Base-by-base conservation (phyloP, 2,888 invertebrate genomes). In the Deilephila elpenor region DNA sequence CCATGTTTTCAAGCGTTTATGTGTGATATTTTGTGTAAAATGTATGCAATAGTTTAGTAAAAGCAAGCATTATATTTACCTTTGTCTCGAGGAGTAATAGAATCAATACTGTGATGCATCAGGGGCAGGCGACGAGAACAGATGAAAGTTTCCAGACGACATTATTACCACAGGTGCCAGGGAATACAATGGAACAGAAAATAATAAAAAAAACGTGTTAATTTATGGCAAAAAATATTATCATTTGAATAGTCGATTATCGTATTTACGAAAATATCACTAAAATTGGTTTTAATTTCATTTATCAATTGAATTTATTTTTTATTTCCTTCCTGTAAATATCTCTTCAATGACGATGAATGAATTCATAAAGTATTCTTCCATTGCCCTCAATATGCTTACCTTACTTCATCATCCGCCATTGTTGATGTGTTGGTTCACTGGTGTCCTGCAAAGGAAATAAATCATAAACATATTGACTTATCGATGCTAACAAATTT, bases 371-470 rank as follows among this genome's bases (percentile, higher is more conserved):
- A 29, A 53, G 4, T 29, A 19, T 37, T 32, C 0, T 17, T 29
- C 17, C 25, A 25, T 25, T 17, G 20, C 34, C 20, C 11, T 64
- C 64, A 19, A 11, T 34, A 74, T 19, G 71, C 97, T 95, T 96
- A 98, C 98, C 98, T 97, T 96, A 98, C 98, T 96, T 98, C 98
- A 96, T 98, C 98, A 96, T 98, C 98, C 96, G 98, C 98, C 98
- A 98, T 98, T 95, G 91, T 97, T 95, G 86, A 81, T 91, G 88
- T 93, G 93, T 95, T 94, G 91, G 87, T 89, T 91, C 91, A 92
- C 51, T 20, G 92, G 92, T 95, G 95, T 95, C 95, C 96, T 96
- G 93, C 78, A 96, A 96, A 77, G 72, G 77, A 76, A 59, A n/a
- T 51, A 60, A 34, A 14, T 60, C 32, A 56, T 56, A 32, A 71